Evolutionary conservation across 2,113 vertebrate species (phyloP), one percentile per base, ranked within the genome.

Genomic region (Corvus moneduloides): DNA sequence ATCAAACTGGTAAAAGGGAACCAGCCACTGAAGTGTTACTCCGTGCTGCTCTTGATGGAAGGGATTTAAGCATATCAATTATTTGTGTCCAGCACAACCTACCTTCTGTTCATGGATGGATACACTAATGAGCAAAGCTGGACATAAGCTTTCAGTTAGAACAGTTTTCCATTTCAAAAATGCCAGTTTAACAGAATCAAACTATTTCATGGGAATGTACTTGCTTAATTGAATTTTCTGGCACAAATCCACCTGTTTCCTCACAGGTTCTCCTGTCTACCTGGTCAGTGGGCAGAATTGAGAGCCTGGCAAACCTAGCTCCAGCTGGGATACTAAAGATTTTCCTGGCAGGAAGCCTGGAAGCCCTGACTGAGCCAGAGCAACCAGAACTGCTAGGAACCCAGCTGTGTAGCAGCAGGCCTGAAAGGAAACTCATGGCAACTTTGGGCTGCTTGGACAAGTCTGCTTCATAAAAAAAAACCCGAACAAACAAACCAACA

Each of bases 171-270:
- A 88, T 81, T 81, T 89, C 55, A 89, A 90, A 93, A 91, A 94
- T 48, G 79, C 51, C 83, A 78, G 43, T 86, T 93, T 67, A 90
- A 90, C 48, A 80, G 64, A 89, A 89, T 78, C 43, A 67, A 94
- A 89, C 55, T 55, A 89, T 89, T 93, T 89, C 67, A 84, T 51
- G 76, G 86, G 61, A 89, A 81, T 28, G 46, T 59, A 89, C 64
- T 80, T 28, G 39, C 44, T 92, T 95, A 85, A 94, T 84, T 95
- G 92, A 93, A 91, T 91, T 91, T 90, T 91, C 84, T 89, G 90
- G 87, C 74, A 90, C 82, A 91, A 82, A 85, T 63, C 35, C 63
- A 11, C 73, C 74, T 24, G 14, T 72, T 89, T 78, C 33, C 58
- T 87, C 71, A 33, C 66, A 84, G 51, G 54, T 75, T 93, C 74